Evolutionary conservation across 1,140 invertebrate species (phyloP).

Genomic region (Drosophila grimshawi): DNA sequence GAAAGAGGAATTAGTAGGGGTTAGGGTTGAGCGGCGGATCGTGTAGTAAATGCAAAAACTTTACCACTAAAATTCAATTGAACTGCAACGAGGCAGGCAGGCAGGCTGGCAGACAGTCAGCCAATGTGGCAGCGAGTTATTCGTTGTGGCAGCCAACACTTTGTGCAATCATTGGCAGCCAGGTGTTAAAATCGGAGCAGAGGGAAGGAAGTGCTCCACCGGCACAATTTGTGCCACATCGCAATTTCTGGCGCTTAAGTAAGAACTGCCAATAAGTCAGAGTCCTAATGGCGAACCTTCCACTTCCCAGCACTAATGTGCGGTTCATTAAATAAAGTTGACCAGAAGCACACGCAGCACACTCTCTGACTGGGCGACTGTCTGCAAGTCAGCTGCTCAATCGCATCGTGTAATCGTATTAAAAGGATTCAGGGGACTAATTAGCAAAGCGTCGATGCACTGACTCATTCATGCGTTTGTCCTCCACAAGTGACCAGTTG

Average conservation of each 20-base stretch:
- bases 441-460: conserved; percentile 63
- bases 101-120: background rate
- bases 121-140: background rate
- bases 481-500: conserved; percentile 14
- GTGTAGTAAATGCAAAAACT: conserved; percentile 20
- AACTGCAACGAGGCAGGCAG: conserved; percentile 43
- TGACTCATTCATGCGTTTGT: conserved; percentile 35
- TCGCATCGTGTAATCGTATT: conserved; percentile 67
- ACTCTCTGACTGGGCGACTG: conserved; percentile 1
- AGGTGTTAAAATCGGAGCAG: too few species aligned
- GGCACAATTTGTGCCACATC: background rate
- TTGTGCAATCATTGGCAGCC: conserved; percentile 6
- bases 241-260: conserved; percentile 57
- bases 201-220: background rate
- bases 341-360: conserved; percentile 43
- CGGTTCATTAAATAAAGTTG: conserved; percentile 76
- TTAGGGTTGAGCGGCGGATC: conserved; percentile 2
- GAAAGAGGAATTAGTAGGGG: background rate
- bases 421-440: conserved; percentile 80
- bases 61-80: conserved; percentile 71
- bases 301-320: conserved; percentile 64
- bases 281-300: conserved; percentile 15
- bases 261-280: conserved; percentile 73
- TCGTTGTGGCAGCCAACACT: background rate
- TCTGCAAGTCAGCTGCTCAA: conserved; percentile 30